Conservation (phyloP, 53 echinoderm and acorn worm species). For the Patiria pectinifera region DNA sequence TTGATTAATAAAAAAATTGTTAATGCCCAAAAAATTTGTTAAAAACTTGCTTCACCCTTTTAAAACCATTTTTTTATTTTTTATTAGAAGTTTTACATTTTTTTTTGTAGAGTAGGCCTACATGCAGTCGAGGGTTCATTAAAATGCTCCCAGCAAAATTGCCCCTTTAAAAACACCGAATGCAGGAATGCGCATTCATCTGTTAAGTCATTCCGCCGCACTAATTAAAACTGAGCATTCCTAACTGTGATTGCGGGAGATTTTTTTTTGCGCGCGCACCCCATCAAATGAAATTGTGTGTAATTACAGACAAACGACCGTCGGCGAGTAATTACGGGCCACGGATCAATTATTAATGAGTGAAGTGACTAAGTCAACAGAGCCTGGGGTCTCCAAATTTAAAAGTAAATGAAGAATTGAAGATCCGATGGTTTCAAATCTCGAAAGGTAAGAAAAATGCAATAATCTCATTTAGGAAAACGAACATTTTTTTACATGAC, state of each 20-base stretch:
- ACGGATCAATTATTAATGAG: conserved; percentile 23
- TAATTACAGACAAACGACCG: conserved; percentile 53
- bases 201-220: neutral
- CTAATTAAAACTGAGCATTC: conserved; percentile 38
- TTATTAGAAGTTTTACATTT: no score
- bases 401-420: neutral
- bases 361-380: conserved; percentile 24
- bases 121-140: neutral
- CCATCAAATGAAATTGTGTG: conserved; percentile 27
- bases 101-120: no score
- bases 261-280: neutral
- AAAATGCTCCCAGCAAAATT: neutral
- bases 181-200: conserved; percentile 2
- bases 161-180: neutral
- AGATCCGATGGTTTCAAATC: no score
- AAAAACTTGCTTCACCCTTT: no score
- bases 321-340: conserved; percentile 31
- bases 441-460: no score
- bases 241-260: neutral
- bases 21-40: no score
- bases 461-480: no score
- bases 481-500: no score
- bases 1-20: no score
- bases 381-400: neutral
- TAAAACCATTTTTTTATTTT: no score